Evolutionary conservation across 2,888 invertebrate species (phyloP), one percentile per base, ranked within the genome.

Genomic region (Pristionchus maxplancki): DNA sequence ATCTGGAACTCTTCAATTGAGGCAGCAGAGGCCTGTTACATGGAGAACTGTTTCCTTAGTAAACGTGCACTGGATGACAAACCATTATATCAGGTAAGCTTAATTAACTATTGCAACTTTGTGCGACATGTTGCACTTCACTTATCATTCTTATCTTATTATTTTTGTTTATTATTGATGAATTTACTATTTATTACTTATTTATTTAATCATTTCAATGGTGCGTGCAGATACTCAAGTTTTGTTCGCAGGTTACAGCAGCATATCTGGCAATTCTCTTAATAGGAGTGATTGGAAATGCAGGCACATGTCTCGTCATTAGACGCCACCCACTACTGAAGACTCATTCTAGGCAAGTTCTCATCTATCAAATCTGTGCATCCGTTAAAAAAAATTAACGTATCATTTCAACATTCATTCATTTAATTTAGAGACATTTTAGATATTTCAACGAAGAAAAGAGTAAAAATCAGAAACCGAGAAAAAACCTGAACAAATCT

Each of bases 321-420:
- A 88, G 90, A 64, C 84, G 89, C n/a, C 92, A 92, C 85, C 92
- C 92, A 4, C 89, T 92, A 74, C 89, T 92, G 84, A 91, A 90
- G 85, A 92, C 92, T 9, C 90, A 91, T 50, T 89, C 90, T 20
- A 92, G 91, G 92, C 91, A 28, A 31, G 67, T 31, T 28, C 34
- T 31, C 24, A 28, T n/a, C n/a, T n/a, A n/a, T n/a, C n/a, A 62
- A 62, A 20, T 64, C 11, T 64, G 24, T 34, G 24, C n/a, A 31
- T 48, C 6, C 9, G n/a, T n/a, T n/a, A n/a, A n/a, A n/a, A n/a
- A n/a, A n/a, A 13, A n/a, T 58, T 64, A 11, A 13, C 88, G 34
- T n/a, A n/a, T n/a, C n/a, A n/a, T n/a, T n/a, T n/a, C 44, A 44
- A 6, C 6, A 44, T 44, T 6, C 44, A 44, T 44, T 9, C 44